These are phyloP conservation scores for Lycodopsis pacificus DNA, from an alignment of 2,797 vertebrate genomes.

Conservation along the genomic window DNA sequence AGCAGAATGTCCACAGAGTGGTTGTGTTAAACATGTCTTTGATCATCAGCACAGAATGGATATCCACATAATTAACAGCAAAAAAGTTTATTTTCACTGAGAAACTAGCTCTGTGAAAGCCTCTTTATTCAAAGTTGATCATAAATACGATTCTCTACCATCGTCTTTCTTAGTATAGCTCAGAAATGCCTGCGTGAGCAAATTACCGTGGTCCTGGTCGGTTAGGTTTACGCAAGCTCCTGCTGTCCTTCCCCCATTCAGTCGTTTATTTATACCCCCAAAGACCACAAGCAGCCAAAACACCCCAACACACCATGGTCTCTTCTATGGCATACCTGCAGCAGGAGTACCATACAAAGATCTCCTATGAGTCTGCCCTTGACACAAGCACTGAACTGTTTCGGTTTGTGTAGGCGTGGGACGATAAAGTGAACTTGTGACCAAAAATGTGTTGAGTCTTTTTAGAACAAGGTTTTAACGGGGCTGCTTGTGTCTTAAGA, in stretches of 20 bases:
- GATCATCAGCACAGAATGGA: neutral
- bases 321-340: conserved; percentile 48
- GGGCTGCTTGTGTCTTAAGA: conserved; percentile 28
- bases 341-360: conserved; percentile 61
- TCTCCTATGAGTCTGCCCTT: conserved; percentile 53
- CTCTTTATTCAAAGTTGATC: neutral
- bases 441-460: conserved; percentile 32
- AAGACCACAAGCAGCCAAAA: conserved; percentile 65
- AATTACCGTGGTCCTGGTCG: conserved; percentile 5
- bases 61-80: neutral
- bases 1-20: neutral
- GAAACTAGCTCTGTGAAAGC: neutral
- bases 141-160: neutral
- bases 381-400: conserved; percentile 64
- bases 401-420: conserved; percentile 38
- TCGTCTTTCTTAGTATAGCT: conserved; percentile 11
- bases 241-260: conserved; percentile 19
- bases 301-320: conserved; percentile 29
- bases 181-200: conserved; percentile 3
- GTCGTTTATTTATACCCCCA: conserved; percentile 30
- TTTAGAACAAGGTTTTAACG: conserved; percentile 34
- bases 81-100: neutral
- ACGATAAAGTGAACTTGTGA: conserved; percentile 32
- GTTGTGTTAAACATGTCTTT: conserved; percentile 1
- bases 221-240: conserved; percentile 30